phyloP scores from a whole-genome alignment of 1,140 invertebrate genomes.

The Drosophila lacteicornis region DNA sequence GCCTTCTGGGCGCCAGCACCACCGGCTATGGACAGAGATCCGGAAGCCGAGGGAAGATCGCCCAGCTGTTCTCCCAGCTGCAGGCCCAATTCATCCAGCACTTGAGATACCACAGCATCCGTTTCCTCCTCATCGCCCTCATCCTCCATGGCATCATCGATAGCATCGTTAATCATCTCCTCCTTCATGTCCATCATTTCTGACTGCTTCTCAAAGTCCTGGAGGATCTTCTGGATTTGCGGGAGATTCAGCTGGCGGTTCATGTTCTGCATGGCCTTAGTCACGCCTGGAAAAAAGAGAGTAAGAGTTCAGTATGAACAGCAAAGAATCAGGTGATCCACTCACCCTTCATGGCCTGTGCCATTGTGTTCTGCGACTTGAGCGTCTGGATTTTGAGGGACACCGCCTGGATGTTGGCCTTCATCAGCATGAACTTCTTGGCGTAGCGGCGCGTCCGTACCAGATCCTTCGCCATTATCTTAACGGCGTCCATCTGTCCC shows the following conservation, averaged over 20 bases:
- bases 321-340: conserved; percentile 19
- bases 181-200: conserved; percentile 99
- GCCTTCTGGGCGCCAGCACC: conserved; percentile 83
- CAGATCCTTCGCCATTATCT: conserved; percentile 99
- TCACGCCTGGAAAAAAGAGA: conserved; percentile 89
- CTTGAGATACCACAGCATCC: conserved; percentile 96
- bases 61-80: conserved; percentile 96
- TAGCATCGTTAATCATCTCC: conserved; percentile 99
- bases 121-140: conserved; percentile 99
- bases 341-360: conserved; percentile 97
- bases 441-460: conserved; percentile 97
- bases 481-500: conserved; percentile 99
- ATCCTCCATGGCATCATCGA: conserved; percentile 99
- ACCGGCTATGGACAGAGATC: conserved; percentile 77
- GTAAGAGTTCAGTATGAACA: not conserved
- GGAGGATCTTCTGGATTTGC: conserved; percentile 99
- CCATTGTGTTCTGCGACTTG: conserved; percentile 99
- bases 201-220: conserved; percentile 99
- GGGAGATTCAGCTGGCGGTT: conserved; percentile 99
- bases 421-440: conserved; percentile 99
- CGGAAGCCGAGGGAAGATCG: conserved; percentile 89
- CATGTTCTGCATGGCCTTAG: conserved; percentile 99
- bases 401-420: conserved; percentile 99
- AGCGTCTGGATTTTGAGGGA: conserved; percentile 99
- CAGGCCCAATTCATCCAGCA: conserved; percentile 98